Conservation (phyloP, 2,113 vertebrate species). For the Gasterosteus nipponicus region DNA sequence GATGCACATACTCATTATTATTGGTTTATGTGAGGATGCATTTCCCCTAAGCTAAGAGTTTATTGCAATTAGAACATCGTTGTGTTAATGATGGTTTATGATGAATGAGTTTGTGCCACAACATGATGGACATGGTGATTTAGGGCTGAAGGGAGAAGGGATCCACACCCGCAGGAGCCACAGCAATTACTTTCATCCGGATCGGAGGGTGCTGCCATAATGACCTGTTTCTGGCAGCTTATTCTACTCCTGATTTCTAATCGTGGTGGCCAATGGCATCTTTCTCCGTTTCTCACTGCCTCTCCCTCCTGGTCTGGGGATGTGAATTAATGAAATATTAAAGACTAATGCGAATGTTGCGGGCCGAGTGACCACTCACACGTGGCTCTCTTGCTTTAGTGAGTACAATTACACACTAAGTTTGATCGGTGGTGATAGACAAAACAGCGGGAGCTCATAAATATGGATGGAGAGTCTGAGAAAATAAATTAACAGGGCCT, state of each 20-base stretch:
- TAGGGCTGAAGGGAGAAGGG: slow-evolving; percentile 56
- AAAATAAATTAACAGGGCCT: slow-evolving; percentile 97
- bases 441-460: slow-evolving; percentile 97
- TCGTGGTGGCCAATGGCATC: slow-evolving; percentile 55
- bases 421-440: slow-evolving; percentile 93
- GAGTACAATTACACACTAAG: slow-evolving; percentile 83
- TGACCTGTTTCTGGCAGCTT: slow-evolving; percentile 69
- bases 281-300: slow-evolving; percentile 33
- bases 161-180: slow-evolving; percentile 60
- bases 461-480: slow-evolving; percentile 92
- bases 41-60: slow-evolving; percentile 42
- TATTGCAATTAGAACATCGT: slow-evolving; percentile 57
- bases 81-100: slow-evolving; percentile 66
- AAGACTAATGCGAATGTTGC: slow-evolving; percentile 69
- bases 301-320: slow-evolving; percentile 36
- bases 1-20: slow-evolving; percentile 48
- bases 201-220: slow-evolving; percentile 73
- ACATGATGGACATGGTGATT: slow-evolving; percentile 55
- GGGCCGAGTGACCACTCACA: slow-evolving; percentile 77
- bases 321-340: slow-evolving; percentile 81
- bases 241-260: slow-evolving; percentile 65
- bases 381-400: slow-evolving; percentile 72
- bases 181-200: slow-evolving; percentile 70
- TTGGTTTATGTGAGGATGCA: slow-evolving; percentile 38
- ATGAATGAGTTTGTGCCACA: slow-evolving; percentile 63